A percentile compares a stretch with the other conserved stretches of the same genome.
Conservation (phyloP, 2,797 vertebrate species). For the Sternotherus odoratus region DNA sequence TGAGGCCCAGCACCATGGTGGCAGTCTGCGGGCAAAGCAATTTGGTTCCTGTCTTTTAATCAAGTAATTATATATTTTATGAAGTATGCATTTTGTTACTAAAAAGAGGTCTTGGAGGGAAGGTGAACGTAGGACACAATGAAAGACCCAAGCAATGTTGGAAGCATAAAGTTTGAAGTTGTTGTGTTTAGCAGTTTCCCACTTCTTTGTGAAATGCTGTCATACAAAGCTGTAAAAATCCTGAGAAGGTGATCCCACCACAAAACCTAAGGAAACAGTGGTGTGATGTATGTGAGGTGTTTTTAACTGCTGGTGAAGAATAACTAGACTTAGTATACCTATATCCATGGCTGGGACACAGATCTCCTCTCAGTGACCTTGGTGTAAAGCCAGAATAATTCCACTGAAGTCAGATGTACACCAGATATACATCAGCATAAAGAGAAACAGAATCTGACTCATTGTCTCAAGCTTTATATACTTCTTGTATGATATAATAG, state of each 20-base stretch:
- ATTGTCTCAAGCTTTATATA: background rate
- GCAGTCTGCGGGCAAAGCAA: background rate
- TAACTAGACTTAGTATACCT: background rate
- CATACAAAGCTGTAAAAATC: background rate
- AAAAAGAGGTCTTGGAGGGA: background rate
- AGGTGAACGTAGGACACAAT: background rate
- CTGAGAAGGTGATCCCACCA: background rate
- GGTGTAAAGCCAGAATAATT: background rate
- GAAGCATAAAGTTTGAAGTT: background rate
- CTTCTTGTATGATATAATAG: background rate
- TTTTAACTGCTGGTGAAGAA: background rate
- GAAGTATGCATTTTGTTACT: background rate
- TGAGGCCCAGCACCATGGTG: background rate
- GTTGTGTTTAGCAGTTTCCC: background rate
- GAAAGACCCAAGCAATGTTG: background rate
- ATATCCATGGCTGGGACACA: background rate
- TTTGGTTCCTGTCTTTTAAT: constrained; percentile 12
- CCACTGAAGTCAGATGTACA: background rate
- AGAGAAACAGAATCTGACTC: background rate
- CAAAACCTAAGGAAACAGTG: background rate
- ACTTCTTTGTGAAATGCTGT: background rate
- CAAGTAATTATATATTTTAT: background rate
- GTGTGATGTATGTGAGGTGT: background rate
- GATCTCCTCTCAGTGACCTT: background rate
- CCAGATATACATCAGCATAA: background rate